Evolutionary conservation across 1,140 invertebrate species (phyloP), one percentile per base, ranked within the genome.

Genomic region (Caenorhabditis briggsae): DNA sequence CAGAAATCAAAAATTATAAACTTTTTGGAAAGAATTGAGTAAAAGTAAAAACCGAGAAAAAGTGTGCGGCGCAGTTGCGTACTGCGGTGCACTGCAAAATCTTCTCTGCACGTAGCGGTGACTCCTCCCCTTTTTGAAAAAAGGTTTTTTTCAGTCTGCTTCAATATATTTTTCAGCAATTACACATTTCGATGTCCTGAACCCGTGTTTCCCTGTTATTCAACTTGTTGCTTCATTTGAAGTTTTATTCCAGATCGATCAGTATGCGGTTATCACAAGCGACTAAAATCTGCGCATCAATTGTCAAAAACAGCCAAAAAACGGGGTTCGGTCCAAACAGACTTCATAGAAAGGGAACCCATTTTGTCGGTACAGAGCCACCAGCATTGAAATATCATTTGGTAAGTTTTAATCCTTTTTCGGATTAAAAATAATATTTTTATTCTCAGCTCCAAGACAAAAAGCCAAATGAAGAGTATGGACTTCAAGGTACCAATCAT

Each of bases 341-440:
- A 12, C 86, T 91, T 25, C 89, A 92, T 64, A 88, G 91, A 5
- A 88, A 88, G 59, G 89, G 88, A n/a, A 74, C 78, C 6, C 91
- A 92, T 85, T 92, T 92, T 86, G 91, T 92, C 12, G 91, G 91
- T 43, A 92, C 91, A 12, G 91, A 92, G 55, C 91, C 91, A 33
- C 86, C 82, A 55, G 82, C 88, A 7, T 83, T 92, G 16, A 92
- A 92, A 82, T 92, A 92, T 74, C 92, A 92, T 84, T 25, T 90
- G 33, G 91, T 92, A 61, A 86, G 90, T 89, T 83, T 20, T 25
- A 1, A 46, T 59, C 48, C 59, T 18, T 78, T 53, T 86, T 61
- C 58, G 46, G 6, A 33, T 16, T 23, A 65, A 8, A 7, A 70
- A 46, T 23, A 78, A 82, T 5, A 33, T 48, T 74, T 16, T 9